Conservation (phyloP, 2,888 invertebrate species). For the Polyploca ridens region DNA sequence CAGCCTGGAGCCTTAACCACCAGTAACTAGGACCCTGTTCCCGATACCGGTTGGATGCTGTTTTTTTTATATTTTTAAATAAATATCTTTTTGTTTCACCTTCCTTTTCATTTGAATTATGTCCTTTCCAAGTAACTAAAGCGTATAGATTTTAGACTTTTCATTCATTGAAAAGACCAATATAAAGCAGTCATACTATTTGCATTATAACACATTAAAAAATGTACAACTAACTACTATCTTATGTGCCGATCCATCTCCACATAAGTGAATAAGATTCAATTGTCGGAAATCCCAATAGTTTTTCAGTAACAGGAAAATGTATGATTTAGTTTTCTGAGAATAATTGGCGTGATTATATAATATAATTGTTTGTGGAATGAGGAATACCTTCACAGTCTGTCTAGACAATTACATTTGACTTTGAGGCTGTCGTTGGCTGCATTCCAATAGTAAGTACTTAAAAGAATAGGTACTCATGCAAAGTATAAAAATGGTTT, state of each 20-base stretch:
- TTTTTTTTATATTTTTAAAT: too few relatives aligned
- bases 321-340: background rate
- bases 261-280: background rate
- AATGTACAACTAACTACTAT: background rate
- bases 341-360: background rate
- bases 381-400: background rate
- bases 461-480: background rate
- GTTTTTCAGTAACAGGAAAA: slow-evolving; percentile 9
- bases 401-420: slow-evolving; percentile 7
- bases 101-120: too few relatives aligned
- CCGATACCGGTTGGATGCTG: too few relatives aligned
- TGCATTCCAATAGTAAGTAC: background rate
- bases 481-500: background rate
- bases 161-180: too few relatives aligned
- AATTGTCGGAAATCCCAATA: background rate
- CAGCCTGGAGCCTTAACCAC: too few relatives aligned
- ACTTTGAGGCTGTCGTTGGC: background rate
- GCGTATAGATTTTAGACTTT: too few relatives aligned
- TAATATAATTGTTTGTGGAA: background rate
- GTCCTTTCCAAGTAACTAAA: too few relatives aligned
- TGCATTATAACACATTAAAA: background rate
- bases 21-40: too few relatives aligned
- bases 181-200: too few relatives aligned
- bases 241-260: background rate
- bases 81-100: too few relatives aligned